phyloP scores from a whole-genome alignment of 2,113 vertebrate species.

The Actinemys pallida region DNA sequence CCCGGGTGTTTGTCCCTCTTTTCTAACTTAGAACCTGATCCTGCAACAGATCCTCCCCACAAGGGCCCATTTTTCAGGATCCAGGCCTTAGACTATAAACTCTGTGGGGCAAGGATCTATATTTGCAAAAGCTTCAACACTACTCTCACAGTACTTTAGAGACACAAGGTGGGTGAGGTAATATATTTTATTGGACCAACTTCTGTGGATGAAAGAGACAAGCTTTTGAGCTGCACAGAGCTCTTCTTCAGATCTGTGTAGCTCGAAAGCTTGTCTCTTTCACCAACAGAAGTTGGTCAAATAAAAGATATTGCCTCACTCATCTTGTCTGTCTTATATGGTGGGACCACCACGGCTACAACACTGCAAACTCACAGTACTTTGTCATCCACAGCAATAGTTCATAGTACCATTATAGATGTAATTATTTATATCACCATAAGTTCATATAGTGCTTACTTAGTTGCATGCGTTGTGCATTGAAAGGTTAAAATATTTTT shows the following conservation, averaged over 20 bases:
- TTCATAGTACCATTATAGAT: neutral
- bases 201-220: neutral
- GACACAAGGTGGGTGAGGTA: neutral
- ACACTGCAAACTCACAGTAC: neutral
- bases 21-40: rapidly evolving
- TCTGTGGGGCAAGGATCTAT: neutral
- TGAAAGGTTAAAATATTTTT: neutral
- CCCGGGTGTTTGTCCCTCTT: rapidly evolving
- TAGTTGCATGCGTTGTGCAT: neutral
- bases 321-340: neutral
- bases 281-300: neutral
- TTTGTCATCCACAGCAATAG: neutral
- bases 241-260: neutral
- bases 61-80: rapidly evolving
- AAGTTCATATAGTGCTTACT: neutral
- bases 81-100: neutral
- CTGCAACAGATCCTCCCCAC: rapidly evolving
- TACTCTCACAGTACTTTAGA: neutral
- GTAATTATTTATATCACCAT: neutral
- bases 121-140: neutral
- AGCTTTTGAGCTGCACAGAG: neutral
- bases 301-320: neutral
- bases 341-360: neutral
- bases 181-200: neutral
- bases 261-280: neutral